Evolutionary conservation across 2,888 invertebrate genomes (phyloP).

Genomic region (Taphrorychus bicolor): DNA sequence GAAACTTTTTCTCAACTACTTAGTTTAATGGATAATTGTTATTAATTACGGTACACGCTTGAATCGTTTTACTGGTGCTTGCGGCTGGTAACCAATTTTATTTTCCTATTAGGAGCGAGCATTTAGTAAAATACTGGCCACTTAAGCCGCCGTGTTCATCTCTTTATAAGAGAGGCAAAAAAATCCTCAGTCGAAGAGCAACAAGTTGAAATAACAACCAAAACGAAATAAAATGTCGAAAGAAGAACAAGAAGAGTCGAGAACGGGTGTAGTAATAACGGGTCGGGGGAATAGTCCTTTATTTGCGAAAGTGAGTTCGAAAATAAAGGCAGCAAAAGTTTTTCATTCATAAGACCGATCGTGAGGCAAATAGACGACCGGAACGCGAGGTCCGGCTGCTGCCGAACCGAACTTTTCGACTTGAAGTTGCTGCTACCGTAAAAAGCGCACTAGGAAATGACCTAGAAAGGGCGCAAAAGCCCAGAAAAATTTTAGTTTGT

Average conservation of each 20-base stretch:
- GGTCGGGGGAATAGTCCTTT: conserved; percentile 46
- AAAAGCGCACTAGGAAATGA: conserved; percentile 50
- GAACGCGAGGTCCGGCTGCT: conserved; percentile 44
- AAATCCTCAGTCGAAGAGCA: background rate
- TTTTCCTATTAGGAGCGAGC: too few relatives aligned
- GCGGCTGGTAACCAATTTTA: background rate
- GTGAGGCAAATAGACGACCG: conserved; percentile 55
- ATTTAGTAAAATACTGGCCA: too few relatives aligned
- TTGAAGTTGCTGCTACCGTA: conserved; percentile 46
- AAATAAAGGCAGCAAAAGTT: conserved; percentile 58
- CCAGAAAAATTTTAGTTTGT: conserved; percentile 32
- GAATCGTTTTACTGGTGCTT: conserved; percentile 16
- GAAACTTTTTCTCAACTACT: conserved; percentile 5
- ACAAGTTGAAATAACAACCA: background rate
- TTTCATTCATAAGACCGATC: conserved; percentile 55
- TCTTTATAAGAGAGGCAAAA: too few relatives aligned
- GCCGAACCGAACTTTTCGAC: conserved; percentile 52
- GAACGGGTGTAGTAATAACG: conserved; percentile 16
- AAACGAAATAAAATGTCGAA: conserved; percentile 8
- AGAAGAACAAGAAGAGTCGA: conserved; percentile 12
- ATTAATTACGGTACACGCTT: conserved; percentile 35
- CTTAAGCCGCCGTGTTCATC: too few relatives aligned
- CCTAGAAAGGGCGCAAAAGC: conserved; percentile 23
- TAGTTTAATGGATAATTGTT: conserved; percentile 6
- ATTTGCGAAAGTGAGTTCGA: conserved; percentile 54